phyloP scores from a whole-genome alignment of 2,113 vertebrate genomes.

The Colinus virginianus region DNA sequence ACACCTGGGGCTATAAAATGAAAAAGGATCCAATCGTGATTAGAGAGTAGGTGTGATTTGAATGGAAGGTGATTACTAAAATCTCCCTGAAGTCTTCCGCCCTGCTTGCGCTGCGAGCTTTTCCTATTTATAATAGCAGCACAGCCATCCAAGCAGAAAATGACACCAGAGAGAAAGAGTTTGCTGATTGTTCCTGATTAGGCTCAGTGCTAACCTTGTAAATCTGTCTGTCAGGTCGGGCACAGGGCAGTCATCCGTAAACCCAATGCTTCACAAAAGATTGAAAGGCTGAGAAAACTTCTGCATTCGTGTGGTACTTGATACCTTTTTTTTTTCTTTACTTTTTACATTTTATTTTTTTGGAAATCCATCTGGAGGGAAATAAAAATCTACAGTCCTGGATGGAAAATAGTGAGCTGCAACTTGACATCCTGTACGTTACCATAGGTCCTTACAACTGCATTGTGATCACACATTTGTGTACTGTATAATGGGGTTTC shows the following conservation, averaged over 20 bases:
- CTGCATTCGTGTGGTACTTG: not conserved
- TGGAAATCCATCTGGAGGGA: not conserved
- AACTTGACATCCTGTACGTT: not conserved
- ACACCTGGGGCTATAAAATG: slow-evolving; percentile 27
- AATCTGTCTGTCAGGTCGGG: slow-evolving; percentile 35
- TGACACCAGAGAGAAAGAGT: slow-evolving; percentile 19
- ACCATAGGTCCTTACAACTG: not conserved
- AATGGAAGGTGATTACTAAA: slow-evolving; percentile 59
- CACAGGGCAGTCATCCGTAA: not conserved
- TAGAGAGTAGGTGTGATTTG: slow-evolving; percentile 54
- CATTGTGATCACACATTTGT: not conserved
- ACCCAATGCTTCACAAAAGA: not conserved
- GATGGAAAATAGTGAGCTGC: not conserved
- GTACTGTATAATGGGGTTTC: not conserved
- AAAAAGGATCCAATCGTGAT: slow-evolving; percentile 3
- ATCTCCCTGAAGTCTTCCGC: slow-evolving; percentile 32
- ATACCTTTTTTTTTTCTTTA: not conserved
- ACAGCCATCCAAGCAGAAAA: slow-evolving; percentile 60
- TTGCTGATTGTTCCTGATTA: slow-evolving; percentile 64
- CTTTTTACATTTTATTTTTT: not conserved
- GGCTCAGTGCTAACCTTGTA: slow-evolving; percentile 50
- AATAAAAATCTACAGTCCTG: not conserved
- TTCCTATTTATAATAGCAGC: slow-evolving; percentile 49
- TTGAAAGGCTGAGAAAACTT: not conserved
- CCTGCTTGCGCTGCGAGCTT: slow-evolving; percentile 19